A percentile compares a stretch with the other conserved stretches of the same genome.
Evolutionary conservation across 2,113 vertebrate species (phyloP).

Genomic region (Amblyopsis rosae): DNA sequence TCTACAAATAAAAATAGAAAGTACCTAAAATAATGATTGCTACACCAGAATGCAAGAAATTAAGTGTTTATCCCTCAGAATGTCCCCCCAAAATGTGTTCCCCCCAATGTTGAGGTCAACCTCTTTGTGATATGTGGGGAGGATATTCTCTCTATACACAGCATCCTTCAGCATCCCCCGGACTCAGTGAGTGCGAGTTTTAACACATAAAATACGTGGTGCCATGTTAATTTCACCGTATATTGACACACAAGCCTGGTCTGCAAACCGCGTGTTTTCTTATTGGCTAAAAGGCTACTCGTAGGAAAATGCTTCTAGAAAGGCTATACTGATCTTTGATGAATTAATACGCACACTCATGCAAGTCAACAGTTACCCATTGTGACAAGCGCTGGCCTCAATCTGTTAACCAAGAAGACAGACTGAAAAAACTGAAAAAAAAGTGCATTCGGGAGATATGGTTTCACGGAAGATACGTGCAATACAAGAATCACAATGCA

Average conservation of each 20-base stretch:
- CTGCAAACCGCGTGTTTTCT: background rate
- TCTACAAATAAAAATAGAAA: background rate
- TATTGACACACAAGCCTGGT: background rate
- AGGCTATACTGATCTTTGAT: background rate
- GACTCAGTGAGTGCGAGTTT: background rate
- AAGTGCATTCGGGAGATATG: constrained; percentile 10
- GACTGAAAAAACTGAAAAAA: constrained; percentile 20
- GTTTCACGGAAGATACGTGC: constrained; percentile 37
- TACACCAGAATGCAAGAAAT: no score
- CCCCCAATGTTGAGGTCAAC: background rate
- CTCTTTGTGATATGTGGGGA: background rate
- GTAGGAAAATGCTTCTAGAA: background rate
- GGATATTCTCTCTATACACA: no score
- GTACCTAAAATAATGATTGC: background rate
- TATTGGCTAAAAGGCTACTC: background rate
- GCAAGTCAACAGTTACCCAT: background rate
- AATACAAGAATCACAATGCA: constrained; percentile 2
- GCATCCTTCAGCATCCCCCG: no score
- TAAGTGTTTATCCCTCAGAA: no score
- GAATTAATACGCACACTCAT: background rate
- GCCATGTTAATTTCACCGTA: background rate
- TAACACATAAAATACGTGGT: background rate
- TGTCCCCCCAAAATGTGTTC: no score
- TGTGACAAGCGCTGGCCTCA: constrained; percentile 27
- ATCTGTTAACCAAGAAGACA: constrained; percentile 43